Evolutionary conservation across 2,888 invertebrate species (phyloP), one percentile per base, ranked within the genome.

Genomic region (Anoplius nigerrimus): DNA sequence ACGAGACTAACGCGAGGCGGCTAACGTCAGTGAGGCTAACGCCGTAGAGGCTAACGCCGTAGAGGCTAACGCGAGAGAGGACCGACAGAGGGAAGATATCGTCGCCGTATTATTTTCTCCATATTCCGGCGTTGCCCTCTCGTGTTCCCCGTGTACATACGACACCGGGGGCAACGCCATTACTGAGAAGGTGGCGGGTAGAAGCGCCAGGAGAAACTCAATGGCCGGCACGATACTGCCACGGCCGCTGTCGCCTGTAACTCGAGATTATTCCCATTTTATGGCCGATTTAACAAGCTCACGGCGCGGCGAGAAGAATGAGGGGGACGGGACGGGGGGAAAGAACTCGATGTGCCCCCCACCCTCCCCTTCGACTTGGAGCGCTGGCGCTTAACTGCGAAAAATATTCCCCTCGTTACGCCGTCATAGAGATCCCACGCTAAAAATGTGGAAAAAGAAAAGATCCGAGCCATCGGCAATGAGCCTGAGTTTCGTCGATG

Each of bases 251-350:
- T 79, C 70, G 75, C 74, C 66, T 78, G 83, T 82, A 83, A 84
- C 79, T 80, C 72, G 81, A 83, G 80, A 84, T 83, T 82, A 83
- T 82, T 82, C 79, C 78, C 77, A 78, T 83, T 86, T 86, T 80
- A 85, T 80, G 74, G 80, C 66, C 79, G 76, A 84, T 85, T 86
- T 83, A 84, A 85, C 82, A 81, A 80, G 80, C 76, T 76, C 74
- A 62, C 22, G 51, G 63, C 63, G 43, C 66, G 71, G 73, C 18
- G 46, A 51, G 66, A 53, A 53, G 53, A 53, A 22, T 34, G 53
- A 53, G 53, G 21, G 15, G 53, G 21, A 53, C n/a, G 53, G 21
- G 8, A 16, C 11, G 13, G 24, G 21, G 13, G 21, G 11, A 13
- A 13, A 6, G 34, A 34, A 6, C 34, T 34, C 11, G 34, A 34